Base-by-base conservation (phyloP, 2,113 vertebrate genomes). In the Lophochroa leadbeateri region DNA sequence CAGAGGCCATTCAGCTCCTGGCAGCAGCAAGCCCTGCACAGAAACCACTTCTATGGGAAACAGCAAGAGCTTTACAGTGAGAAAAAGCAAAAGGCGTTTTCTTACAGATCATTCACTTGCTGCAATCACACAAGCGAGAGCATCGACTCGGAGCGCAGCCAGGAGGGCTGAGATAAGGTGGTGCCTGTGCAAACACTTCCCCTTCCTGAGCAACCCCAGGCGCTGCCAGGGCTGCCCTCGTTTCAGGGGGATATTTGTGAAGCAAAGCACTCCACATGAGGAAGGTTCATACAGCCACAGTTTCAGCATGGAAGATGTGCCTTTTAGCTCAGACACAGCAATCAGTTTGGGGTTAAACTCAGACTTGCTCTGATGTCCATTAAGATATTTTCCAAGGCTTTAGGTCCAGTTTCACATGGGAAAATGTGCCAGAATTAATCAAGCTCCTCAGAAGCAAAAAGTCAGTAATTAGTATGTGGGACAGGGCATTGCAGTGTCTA, bases 391-490 rank as follows among this genome's bases (percentile, higher is more conserved):
- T 97, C 97, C 97, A 98, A 97, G 82, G 83, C 94, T 97, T 96
- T 96, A 86, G 79, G 97, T 97, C 97, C 96, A 98, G 96, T 98
- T 98, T 98, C 98, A 98, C 97, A 90, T 98, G 98, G 98, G 98
- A 98, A 98, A 98, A 98, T 96, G 96, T 96, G 97, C 97, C 97
- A 98, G 97, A 97, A 95, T 98, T 97, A 98, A 98, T 98, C 97
- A 98, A 96, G 97, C 91, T 90, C 82, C 58, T 92, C 91, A 96
- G 97, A 97, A 98, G 98, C 97, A 98, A 98, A 74, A 98, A 98
- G 97, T 98, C 96, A 96, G 96, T 98, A 97, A 98, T 98, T 98
- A 98, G 98, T 97, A 98, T 98, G 98, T 97, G 97, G 98, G 98
- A 98, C 95, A 77, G 95, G 93, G 97, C 96, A 96, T 4, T 70